Conservation (phyloP, 2,888 invertebrate genomes). For the Eupeodes latifasciatus region DNA sequence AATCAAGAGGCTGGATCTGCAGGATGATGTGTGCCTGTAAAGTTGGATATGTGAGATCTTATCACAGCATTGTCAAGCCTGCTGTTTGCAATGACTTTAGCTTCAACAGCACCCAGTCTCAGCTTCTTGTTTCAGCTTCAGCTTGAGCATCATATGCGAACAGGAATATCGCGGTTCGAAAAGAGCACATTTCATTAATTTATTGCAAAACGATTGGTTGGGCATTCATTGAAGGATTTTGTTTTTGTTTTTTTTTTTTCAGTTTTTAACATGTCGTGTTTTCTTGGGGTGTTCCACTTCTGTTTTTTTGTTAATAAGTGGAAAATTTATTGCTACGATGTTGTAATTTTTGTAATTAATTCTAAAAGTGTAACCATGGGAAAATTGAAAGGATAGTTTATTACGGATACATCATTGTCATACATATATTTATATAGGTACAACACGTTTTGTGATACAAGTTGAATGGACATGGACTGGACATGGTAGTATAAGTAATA, state of each 20-base stretch:
- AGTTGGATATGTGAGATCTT: slow-evolving; percentile 63
- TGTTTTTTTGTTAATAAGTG: slow-evolving; percentile 62
- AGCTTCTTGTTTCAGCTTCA: no score
- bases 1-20: slow-evolving; percentile 18
- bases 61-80: slow-evolving; percentile 56
- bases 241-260: slow-evolving; percentile 16
- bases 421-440: neutral
- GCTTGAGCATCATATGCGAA: slow-evolving; percentile 8
- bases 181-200: slow-evolving; percentile 69
- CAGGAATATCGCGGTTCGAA: slow-evolving; percentile 28
- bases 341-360: slow-evolving; percentile 63
- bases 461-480: slow-evolving; percentile 32
- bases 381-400: slow-evolving; percentile 52
- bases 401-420: slow-evolving; percentile 7
- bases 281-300: slow-evolving; percentile 16
- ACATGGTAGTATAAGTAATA: neutral
- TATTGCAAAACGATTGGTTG: slow-evolving; percentile 73
- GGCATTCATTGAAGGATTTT: slow-evolving; percentile 51
- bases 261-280: slow-evolving; percentile 32
- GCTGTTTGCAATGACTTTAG: slow-evolving; percentile 36
- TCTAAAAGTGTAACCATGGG: slow-evolving; percentile 57
- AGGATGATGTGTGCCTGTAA: slow-evolving; percentile 55
- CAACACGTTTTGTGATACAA: slow-evolving; percentile 13
- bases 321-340: slow-evolving; percentile 73
- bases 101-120: neutral